A percentile compares a stretch with the other conserved stretches of the same genome.
Conservation (phyloP, 2,113 vertebrate genomes). For the Chloropsis cyanopogon region DNA sequence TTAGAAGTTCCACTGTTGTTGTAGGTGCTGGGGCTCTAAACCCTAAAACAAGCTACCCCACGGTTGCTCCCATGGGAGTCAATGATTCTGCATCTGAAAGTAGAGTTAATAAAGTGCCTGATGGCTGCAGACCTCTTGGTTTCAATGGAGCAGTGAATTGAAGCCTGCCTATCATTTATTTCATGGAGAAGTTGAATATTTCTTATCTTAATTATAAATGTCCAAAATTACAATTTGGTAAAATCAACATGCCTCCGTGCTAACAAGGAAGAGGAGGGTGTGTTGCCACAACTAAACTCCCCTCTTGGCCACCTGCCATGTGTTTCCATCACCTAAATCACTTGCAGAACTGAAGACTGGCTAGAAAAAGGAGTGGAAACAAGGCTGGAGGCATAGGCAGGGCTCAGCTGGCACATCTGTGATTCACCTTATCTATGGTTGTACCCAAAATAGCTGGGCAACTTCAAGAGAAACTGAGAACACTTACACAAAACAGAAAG, state of each 20-base stretch:
- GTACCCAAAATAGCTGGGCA: slow-evolving; percentile 4
- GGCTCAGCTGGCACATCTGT: neutral
- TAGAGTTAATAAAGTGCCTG: neutral
- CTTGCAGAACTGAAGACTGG: neutral
- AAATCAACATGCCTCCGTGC: neutral
- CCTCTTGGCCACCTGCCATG: neutral
- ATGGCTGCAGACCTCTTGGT: neutral
- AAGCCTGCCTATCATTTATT: neutral
- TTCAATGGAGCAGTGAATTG: neutral
- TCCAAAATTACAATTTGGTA: neutral
- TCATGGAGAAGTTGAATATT: neutral
- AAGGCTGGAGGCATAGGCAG: neutral
- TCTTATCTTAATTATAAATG: neutral
- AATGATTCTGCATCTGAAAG: neutral
- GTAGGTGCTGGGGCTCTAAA: neutral
- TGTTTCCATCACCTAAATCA: neutral
- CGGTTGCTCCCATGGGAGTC: neutral
- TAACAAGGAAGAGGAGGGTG: neutral
- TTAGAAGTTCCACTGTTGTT: neutral
- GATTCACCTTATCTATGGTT: neutral
- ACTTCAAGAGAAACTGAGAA: slow-evolving; percentile 25
- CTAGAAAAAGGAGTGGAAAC: neutral
- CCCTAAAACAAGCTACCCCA: neutral
- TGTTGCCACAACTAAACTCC: neutral
- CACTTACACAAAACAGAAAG: neutral